Evolutionary conservation across 2,888 invertebrate species (phyloP).

Genomic region (Leucoptera coffeella): DNA sequence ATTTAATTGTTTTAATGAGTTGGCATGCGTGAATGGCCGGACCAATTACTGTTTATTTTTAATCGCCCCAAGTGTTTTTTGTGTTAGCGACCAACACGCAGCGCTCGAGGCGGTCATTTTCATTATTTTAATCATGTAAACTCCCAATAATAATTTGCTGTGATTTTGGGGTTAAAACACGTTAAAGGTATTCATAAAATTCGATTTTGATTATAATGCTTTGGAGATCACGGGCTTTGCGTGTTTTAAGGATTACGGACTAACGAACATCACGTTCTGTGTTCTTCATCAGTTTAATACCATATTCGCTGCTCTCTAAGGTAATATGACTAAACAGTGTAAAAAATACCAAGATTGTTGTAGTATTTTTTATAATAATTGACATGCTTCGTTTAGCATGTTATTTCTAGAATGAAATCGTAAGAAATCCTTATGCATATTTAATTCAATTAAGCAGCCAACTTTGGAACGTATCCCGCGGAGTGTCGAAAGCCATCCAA

Average conservation of each 20-base stretch:
- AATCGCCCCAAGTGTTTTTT: constrained; percentile 52
- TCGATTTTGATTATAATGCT: no score
- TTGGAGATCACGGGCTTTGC: no score
- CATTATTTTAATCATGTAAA: constrained; percentile 55
- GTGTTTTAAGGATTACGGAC: no score
- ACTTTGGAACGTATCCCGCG: constrained; percentile 50
- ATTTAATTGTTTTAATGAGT: constrained; percentile 55
- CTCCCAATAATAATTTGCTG: constrained; percentile 53
- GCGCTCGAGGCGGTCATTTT: constrained; percentile 46
- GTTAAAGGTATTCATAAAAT: no score
- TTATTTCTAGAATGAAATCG: neutral
- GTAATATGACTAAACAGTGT: constrained; percentile 10
- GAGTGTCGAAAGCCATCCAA: constrained; percentile 56
- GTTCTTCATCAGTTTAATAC: no score
- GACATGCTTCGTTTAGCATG: no score
- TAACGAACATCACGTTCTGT: no score
- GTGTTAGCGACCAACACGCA: constrained; percentile 48
- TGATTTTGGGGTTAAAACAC: constrained; percentile 51
- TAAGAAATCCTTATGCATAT: constrained; percentile 50
- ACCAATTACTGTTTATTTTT: constrained; percentile 55
- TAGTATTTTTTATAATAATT: neutral
- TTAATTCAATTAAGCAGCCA: constrained; percentile 52
- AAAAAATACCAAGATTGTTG: neutral
- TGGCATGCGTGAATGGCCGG: constrained; percentile 52
- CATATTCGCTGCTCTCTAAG: no score